Evolutionary conservation across 2,888 invertebrate genomes (phyloP), one percentile per base, ranked within the genome.

Genomic region (Phragmatobia fuliginosa): DNA sequence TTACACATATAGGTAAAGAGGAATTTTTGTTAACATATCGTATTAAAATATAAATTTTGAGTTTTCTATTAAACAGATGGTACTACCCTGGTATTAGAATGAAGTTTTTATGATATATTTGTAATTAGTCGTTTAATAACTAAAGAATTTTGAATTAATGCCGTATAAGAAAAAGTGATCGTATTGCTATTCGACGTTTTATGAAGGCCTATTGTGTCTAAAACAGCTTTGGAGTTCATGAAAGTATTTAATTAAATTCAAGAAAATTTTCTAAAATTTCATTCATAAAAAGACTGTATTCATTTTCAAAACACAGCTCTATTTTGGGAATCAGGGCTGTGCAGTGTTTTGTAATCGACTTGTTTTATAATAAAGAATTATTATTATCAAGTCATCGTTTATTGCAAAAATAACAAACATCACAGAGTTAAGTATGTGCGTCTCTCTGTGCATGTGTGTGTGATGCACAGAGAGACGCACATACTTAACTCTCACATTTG

Each of bases 1-100:
- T 70, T 56, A 75, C 78, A 68, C 58, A 60, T 70, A 62, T 66
- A 25, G 41, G 58, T 32, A 61, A 75, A 70, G 69, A 67, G 21
- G 56, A 71, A 25, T 18, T 38, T 49, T 25, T 14, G 16, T 6
- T 28, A 36, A 71, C 59, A 71, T 41, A 33, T 33, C 7, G 52
- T 28, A 31, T 68, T 18, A 63, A 59, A 66, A 70, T 76, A 61
- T 62, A 52, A 62, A 58, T 65, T 62, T 63, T 49, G 63, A 45
- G 49, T 8, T 10, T 36, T 36, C 36, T 36, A 8, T 33, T 33
- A 33, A 33, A 33, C 33, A 33, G 3, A 33, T 7, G n/a, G n/a
- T n/a, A n/a, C n/a, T n/a, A n/a, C n/a, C n/a, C n/a, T n/a, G n/a
- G n/a, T n/a, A n/a, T n/a, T n/a, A n/a, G n/a, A n/a, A n/a, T n/a